Evolutionary conservation across 2,888 invertebrate species (phyloP), one percentile per base, ranked within the genome.

Genomic region (Mystacides longicornis): DNA sequence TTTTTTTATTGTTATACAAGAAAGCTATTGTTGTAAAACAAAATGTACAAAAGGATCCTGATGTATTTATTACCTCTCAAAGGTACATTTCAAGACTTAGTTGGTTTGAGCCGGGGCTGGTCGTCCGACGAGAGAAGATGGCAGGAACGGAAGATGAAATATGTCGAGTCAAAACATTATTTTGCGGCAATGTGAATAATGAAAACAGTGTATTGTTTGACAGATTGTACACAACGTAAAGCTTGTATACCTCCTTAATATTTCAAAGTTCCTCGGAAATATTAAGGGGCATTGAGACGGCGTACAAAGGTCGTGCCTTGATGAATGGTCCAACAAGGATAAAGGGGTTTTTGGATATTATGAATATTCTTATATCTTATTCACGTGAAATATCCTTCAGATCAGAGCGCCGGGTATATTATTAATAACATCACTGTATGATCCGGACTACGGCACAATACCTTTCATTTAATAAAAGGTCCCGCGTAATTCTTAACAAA

Each of bases 201-300:
- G 59, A 59, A 59, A 56, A 54, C 42, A 52, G 52, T 37, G 54
- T 42, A 42, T 49, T 51, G 47, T 54, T 54, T 59, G 59, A 59
- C 56, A 56, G 56, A 54, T 52, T 51, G 50, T 21, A 22, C 18
- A 11, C 27, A 50, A 37, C 16, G 52, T 53, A 49, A 42, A 46
- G 43, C 54, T 58, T 58, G 54, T 54, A 52, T 55, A 49, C 57
- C 42, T 55, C 52, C 51, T 54, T 54, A 54, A 57, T 55, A 46
- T 49, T 14, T 37, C 42, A 16, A 19, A 46, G 16, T 18, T 47
- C 18, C 47, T 47, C 5, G 42, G 49, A 27, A 45, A 22, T 23
- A 33, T 16, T 16, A 31, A 23, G 33, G 50, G 37, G 37, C 37
- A 37, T 37, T 37, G 37, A 37, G 37, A 37, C 37, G 37, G n/a